Evolutionary conservation across 2,888 invertebrate species (phyloP).

Genomic region (Brachycybe producta): DNA sequence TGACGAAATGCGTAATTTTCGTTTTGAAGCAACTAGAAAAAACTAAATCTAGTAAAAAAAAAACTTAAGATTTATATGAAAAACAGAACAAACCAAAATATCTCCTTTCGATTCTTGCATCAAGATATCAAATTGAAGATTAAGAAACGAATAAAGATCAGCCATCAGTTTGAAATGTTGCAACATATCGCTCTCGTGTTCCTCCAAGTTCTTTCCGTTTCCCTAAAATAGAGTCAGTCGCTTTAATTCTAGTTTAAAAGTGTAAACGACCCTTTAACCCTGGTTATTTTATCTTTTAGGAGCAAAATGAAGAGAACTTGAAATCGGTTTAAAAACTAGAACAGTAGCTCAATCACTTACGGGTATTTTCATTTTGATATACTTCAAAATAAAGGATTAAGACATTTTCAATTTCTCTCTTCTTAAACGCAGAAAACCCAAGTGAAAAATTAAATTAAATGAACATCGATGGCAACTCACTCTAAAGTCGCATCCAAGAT

Average conservation of each 20-base stretch:
- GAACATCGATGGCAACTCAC: background rate
- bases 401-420: too few relatives aligned
- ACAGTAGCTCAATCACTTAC: background rate
- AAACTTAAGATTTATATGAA: background rate
- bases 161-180: slow-evolving; percentile 15
- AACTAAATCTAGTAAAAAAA: background rate
- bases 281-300: too few relatives aligned
- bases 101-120: slow-evolving; percentile 11
- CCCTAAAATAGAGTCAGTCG: too few relatives aligned
- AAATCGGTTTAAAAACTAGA: background rate
- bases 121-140: slow-evolving; percentile 11
- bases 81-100: slow-evolving; percentile 1
- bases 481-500: slow-evolving; percentile 11
- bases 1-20: slow-evolving; percentile 8
- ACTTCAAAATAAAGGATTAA: too few relatives aligned
- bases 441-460: too few relatives aligned
- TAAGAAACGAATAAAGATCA: slow-evolving; percentile 1
- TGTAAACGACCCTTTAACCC: too few relatives aligned
- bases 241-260: too few relatives aligned
- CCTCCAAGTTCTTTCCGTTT: background rate
- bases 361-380: background rate
- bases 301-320: too few relatives aligned
- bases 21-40: slow-evolving; percentile 5
- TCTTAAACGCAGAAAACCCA: too few relatives aligned
- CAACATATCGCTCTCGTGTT: slow-evolving; percentile 6